phyloP scores from a whole-genome alignment of 2,888 invertebrate genomes.

The Phengaris arion region DNA sequence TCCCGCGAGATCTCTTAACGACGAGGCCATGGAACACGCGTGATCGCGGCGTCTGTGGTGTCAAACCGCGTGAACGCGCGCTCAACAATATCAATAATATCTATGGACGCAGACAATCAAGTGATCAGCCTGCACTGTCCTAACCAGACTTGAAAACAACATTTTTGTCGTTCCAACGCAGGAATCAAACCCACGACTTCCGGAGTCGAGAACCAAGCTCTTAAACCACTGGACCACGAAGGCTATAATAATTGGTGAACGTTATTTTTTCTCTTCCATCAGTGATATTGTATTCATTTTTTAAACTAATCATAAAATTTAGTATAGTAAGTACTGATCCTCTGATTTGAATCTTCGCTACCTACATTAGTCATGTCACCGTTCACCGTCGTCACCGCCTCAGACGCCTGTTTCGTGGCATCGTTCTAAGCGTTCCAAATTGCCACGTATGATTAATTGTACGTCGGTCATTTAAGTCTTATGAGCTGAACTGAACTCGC shows the following conservation, averaged over 20 bases:
- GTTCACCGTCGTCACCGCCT: not conserved
- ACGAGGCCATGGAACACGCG: not conserved
- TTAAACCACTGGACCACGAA: too few relatives aligned
- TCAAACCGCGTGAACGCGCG: not conserved
- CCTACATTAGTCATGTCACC: not conserved
- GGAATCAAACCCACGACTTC: too few relatives aligned
- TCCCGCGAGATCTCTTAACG: conserved; percentile 5
- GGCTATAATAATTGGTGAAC: too few relatives aligned
- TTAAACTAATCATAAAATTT: too few relatives aligned
- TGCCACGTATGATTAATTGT: conserved; percentile 11
- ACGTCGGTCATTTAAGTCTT: not conserved
- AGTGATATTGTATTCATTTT: too few relatives aligned
- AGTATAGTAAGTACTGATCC: not conserved
- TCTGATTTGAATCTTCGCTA: not conserved
- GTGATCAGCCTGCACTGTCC: too few relatives aligned
- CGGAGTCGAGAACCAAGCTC: too few relatives aligned
- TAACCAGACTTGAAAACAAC: too few relatives aligned
- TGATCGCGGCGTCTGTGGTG: not conserved
- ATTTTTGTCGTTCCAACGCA: too few relatives aligned
- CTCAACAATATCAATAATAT: too few relatives aligned
- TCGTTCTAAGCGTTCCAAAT: not conserved
- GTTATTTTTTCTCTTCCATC: too few relatives aligned
- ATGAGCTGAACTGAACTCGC: not conserved
- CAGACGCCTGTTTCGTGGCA: not conserved
- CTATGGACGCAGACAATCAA: too few relatives aligned